Evolutionary conservation across 64 coral and sea anemone genomes (phyloP).

Genomic region (Dendrophyllia cribrosa): DNA sequence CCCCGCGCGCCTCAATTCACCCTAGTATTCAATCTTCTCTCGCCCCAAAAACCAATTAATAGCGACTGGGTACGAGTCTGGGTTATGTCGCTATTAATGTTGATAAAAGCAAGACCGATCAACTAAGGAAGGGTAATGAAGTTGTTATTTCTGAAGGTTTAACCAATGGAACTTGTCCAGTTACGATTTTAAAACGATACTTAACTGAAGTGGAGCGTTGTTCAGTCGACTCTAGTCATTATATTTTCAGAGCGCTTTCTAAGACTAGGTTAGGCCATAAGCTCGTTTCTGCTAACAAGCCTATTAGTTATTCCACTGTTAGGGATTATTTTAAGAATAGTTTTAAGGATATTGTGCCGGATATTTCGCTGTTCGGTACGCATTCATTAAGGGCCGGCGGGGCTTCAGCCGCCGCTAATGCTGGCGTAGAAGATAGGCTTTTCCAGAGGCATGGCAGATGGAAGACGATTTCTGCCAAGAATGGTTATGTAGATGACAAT

Average conservation of each 20-base stretch:
- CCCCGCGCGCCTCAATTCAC: too few relatives aligned
- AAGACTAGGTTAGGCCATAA: background rate
- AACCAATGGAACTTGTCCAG: slow-evolving; percentile 7
- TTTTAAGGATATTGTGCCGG: slow-evolving; percentile 35
- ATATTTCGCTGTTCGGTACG: too few relatives aligned
- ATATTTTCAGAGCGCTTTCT: slow-evolving; percentile 24
- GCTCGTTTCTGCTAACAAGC: background rate
- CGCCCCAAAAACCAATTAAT: too few relatives aligned
- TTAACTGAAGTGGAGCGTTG: slow-evolving; percentile 6
- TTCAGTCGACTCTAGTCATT: background rate
- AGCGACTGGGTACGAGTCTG: too few relatives aligned
- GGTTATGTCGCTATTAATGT: slow-evolving; percentile 32
- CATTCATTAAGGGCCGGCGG: too few relatives aligned
- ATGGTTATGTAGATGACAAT: too few relatives aligned
- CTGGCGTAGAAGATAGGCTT: too few relatives aligned
- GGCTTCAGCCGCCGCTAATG: too few relatives aligned
- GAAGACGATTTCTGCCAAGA: too few relatives aligned
- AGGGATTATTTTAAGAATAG: slow-evolving; percentile 24
- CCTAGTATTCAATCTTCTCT: too few relatives aligned
- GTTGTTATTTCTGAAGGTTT: slow-evolving; percentile 16
- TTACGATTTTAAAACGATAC: slow-evolving; percentile 37
- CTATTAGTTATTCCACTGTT: slow-evolving; percentile 36
- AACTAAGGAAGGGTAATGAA: slow-evolving; percentile 54
- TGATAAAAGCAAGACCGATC: slow-evolving; percentile 41
- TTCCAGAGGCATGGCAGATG: too few relatives aligned